Percentiles rank a stretch among this genome's conserved stretches.
Conservation (phyloP, 2,888 invertebrate species). For the Ormia ochracea region DNA sequence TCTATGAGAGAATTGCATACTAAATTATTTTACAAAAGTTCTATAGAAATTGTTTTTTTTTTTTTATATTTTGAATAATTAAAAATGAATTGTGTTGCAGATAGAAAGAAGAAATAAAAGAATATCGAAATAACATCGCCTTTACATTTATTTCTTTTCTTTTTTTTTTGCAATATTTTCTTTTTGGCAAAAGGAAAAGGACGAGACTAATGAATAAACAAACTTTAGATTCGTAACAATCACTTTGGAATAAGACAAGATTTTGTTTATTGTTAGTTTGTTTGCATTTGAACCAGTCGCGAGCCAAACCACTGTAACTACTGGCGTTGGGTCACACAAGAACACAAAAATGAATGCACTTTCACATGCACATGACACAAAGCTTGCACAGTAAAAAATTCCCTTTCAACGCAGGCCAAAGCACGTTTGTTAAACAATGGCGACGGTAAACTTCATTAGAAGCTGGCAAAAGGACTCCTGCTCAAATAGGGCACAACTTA, state of each 20-base stretch:
- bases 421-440: constrained; percentile 76
- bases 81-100: no score
- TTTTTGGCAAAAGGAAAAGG: not conserved
- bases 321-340: constrained; percentile 64
- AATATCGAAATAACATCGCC: no score
- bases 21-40: no score
- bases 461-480: constrained; percentile 58
- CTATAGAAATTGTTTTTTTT: no score
- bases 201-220: not conserved
- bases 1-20: no score
- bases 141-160: no score
- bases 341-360: constrained; percentile 15
- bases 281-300: constrained; percentile 49
- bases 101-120: no score
- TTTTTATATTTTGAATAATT: no score
- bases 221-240: not conserved
- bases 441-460: constrained; percentile 74
- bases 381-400: constrained; percentile 56
- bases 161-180: not conserved
- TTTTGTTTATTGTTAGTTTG: constrained; percentile 23
- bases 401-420: constrained; percentile 72
- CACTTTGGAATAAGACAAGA: constrained; percentile 1
- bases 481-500: constrained; percentile 46
- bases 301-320: constrained; percentile 65
- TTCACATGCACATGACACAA: not conserved